These are phyloP conservation scores for Chrysolina haemoptera DNA, from an alignment of 2,888 invertebrate species.

Conservation along the genomic window DNA sequence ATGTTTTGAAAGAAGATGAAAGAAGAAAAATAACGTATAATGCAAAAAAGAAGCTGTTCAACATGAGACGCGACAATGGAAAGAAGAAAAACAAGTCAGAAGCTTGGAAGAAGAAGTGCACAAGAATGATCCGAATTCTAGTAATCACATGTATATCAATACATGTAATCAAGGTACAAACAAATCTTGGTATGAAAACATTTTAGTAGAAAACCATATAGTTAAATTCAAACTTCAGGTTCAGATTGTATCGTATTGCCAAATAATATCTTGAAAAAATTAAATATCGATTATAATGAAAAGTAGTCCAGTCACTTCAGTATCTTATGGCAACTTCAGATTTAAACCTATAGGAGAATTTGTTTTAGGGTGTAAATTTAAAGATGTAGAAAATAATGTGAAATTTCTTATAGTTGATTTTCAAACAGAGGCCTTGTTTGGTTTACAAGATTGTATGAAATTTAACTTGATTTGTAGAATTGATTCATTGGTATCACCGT, in stretches of 20 bases:
- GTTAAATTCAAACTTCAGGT: conserved; percentile 32
- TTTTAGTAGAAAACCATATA: conserved; percentile 10
- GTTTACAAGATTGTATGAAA: conserved; percentile 31
- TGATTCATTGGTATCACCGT: conserved; percentile 18
- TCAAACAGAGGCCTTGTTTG: conserved; percentile 30
- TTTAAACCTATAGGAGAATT: conserved; percentile 32
- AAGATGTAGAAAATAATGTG: conserved; percentile 22
- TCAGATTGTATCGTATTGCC: conserved; percentile 29
- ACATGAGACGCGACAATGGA: background rate
- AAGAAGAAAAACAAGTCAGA: too few relatives aligned
- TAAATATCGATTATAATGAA: conserved; percentile 12
- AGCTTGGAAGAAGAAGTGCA: conserved; percentile 16
- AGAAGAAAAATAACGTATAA: background rate
- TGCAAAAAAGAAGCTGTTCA: conserved; percentile 10
- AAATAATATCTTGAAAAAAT: conserved; percentile 23
- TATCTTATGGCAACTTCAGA: conserved; percentile 45
- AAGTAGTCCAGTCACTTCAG: conserved; percentile 27
- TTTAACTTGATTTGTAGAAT: conserved; percentile 29
- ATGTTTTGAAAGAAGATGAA: background rate
- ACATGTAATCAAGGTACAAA: conserved; percentile 16
- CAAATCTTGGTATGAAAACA: conserved; percentile 26
- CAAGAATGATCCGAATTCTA: conserved; percentile 7
- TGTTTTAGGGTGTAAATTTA: conserved; percentile 14
- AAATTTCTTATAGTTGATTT: conserved; percentile 34
- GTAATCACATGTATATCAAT: conserved; percentile 26